Percentiles rank a stretch among this genome's conserved stretches.
Evolutionary conservation across 2,113 vertebrate species (phyloP).

Genomic region (Plectropomus leopardus): DNA sequence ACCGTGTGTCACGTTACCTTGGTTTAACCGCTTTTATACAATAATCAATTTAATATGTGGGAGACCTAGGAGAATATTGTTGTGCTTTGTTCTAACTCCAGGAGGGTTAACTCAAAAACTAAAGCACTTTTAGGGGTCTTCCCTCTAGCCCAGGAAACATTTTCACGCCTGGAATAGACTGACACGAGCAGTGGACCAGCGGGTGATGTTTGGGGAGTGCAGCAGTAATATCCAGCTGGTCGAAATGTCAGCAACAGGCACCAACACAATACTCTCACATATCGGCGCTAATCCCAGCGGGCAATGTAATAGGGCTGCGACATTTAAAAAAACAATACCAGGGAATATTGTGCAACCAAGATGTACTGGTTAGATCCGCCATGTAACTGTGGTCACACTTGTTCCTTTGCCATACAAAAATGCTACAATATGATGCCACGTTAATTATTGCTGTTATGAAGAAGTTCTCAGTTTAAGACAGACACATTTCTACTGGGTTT

Average conservation of each 20-base stretch:
- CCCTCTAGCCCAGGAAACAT: background rate
- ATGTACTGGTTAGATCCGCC: slow-evolving; percentile 52
- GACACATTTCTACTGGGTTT: slow-evolving; percentile 39
- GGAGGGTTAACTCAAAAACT: too few species aligned
- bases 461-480: slow-evolving; percentile 63
- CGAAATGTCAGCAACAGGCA: slow-evolving; percentile 83
- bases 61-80: too few species aligned
- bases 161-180: slow-evolving; percentile 48
- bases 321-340: slow-evolving; percentile 79
- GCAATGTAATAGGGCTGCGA: slow-evolving; percentile 74
- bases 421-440: slow-evolving; percentile 35
- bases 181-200: slow-evolving; percentile 52
- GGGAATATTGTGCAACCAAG: slow-evolving; percentile 61
- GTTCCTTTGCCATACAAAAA: slow-evolving; percentile 45
- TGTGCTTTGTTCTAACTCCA: too few species aligned
- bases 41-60: too few species aligned
- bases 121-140: too few species aligned
- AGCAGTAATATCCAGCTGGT: slow-evolving; percentile 68
- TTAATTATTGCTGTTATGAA: slow-evolving; percentile 58
- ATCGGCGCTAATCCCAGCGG: slow-evolving; percentile 70
- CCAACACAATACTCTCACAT: slow-evolving; percentile 73
- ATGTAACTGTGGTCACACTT: slow-evolving; percentile 29
- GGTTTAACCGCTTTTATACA: too few species aligned
- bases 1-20: too few species aligned
- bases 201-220: slow-evolving; percentile 65